These are phyloP conservation scores for Molorchus minor DNA, from an alignment of 2,888 invertebrate species.

Conservation along the genomic window DNA sequence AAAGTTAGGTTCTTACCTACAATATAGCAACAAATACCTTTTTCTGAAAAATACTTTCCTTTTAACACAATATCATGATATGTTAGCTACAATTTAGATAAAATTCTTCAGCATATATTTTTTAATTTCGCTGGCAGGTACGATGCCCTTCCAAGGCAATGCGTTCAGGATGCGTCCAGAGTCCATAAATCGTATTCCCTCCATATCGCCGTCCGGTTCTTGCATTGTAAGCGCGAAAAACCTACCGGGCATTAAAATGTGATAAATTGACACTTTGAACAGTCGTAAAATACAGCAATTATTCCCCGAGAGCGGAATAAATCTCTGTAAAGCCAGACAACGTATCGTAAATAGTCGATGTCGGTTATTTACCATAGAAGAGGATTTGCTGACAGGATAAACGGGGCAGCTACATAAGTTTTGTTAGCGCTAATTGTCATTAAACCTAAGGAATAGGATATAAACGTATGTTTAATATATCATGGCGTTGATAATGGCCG, in stretches of 20 bases:
- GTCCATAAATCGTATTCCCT: neutral
- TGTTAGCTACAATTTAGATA: no score
- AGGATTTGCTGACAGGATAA: constrained; percentile 28
- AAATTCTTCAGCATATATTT: no score
- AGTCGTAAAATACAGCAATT: constrained; percentile 22
- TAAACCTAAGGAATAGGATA: constrained; percentile 30
- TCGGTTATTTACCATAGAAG: constrained; percentile 22
- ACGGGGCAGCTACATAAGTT: constrained; percentile 36
- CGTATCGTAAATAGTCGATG: constrained; percentile 21
- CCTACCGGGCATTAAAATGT: constrained; percentile 8
- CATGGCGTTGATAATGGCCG: constrained; percentile 24
- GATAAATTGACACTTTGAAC: constrained; percentile 11
- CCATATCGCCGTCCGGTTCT: neutral
- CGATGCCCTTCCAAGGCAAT: neutral
- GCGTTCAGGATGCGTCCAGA: neutral
- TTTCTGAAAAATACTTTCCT: no score
- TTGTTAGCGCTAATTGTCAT: constrained; percentile 42
- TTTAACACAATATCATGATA: no score
- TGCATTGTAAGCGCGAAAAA: constrained; percentile 4
- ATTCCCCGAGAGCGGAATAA: constrained; percentile 16
- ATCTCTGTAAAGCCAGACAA: constrained; percentile 13
- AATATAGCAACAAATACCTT: no score
- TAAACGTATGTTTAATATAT: constrained; percentile 31
- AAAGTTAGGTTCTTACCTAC: no score
- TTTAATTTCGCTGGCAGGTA: no score